Evolutionary conservation across 2,888 invertebrate genomes (phyloP), one percentile per base, ranked within the genome.

Genomic region (Endotricha flammealis): DNA sequence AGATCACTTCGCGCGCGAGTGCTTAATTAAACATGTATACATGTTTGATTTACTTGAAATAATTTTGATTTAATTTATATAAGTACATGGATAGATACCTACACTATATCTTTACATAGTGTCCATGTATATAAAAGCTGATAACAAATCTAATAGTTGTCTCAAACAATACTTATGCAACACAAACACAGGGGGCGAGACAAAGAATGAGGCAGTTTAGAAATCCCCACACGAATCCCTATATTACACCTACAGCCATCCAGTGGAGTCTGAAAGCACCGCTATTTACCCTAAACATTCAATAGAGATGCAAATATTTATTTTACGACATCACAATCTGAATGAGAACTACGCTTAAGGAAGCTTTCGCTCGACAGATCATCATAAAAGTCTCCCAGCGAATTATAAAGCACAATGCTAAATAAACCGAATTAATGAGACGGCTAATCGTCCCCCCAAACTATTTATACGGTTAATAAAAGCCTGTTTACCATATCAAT

Each of bases 401-500:
- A 57, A 54, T 58, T 54, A 57, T 53, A 55, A 51, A 50, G 42
- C 33, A 43, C 32, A 44, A 44, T 44, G 48, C 42, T 36, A 36
- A 34, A 60, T 53, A 62, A 61, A 56, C 43, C 46, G 43, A 42
- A 43, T 46, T 64, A 74, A 72, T 64, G 66, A 66, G 50, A 49
- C 69, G 63, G 51, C 59, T 74, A 74, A 75, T 71, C 61, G 57
- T 17, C 39, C 39, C 38, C 38, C 41, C 44, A 47, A 48, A 57
- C 60, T 56, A 60, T 60, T 52, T 51, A 48, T 50, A 39, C 44
- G 46, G 36, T 32, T 42, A 38, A 53, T 51, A 48, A 57, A 48
- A 32, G 48, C 49, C 56, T 64, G 58, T 57, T 73, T 67, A 65
- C 60, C 67, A 70, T 71, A 73, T 65, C 72, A 71, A 72, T 74